phyloP scores from a whole-genome alignment of 2,888 invertebrate genomes.

The Scotopteryx bipunctaria region DNA sequence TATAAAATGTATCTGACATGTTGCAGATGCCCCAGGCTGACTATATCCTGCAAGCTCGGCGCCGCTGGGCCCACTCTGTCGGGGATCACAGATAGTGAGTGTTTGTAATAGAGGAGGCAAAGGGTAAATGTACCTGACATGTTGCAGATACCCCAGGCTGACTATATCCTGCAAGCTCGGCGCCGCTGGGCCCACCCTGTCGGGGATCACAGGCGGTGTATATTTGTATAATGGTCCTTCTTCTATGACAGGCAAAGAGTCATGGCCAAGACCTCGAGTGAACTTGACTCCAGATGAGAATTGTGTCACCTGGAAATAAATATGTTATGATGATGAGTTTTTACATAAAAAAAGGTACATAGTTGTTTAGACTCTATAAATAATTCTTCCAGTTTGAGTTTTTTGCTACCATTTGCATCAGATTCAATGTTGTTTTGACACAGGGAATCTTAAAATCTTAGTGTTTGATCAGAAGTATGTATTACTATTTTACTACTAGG shows the following conservation, averaged over 20 bases:
- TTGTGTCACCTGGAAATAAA: conserved; percentile 81
- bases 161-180: conserved; percentile 86
- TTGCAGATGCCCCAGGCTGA: conserved; percentile 86
- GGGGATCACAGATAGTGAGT: conserved; percentile 81
- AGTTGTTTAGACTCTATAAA: too few species aligned
- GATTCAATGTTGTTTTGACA: too few species aligned
- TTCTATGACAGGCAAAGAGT: conserved; percentile 88
- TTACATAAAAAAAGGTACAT: too few species aligned
- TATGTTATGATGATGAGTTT: not conserved
- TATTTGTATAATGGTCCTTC: conserved; percentile 91
- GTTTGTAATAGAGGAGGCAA: conserved; percentile 83
- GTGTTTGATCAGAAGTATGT: too few species aligned
- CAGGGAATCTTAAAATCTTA: too few species aligned
- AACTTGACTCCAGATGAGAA: conserved; percentile 95
- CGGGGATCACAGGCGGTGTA: conserved; percentile 77
- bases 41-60: conserved; percentile 86
- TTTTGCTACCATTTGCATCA: too few species aligned
- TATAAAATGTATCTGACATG: conserved; percentile 86
- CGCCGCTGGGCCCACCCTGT: conserved; percentile 89
- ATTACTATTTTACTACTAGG: too few species aligned
- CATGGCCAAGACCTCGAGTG: conserved; percentile 85
- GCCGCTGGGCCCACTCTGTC: conserved; percentile 89
- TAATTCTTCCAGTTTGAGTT: too few species aligned
- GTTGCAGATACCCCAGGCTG: conserved; percentile 86
- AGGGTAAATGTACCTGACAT: conserved; percentile 85